Conservation (phyloP, 30 jellyfish, hydroid and myxozoan genomes). For the Clytia hemisphaerica region DNA sequence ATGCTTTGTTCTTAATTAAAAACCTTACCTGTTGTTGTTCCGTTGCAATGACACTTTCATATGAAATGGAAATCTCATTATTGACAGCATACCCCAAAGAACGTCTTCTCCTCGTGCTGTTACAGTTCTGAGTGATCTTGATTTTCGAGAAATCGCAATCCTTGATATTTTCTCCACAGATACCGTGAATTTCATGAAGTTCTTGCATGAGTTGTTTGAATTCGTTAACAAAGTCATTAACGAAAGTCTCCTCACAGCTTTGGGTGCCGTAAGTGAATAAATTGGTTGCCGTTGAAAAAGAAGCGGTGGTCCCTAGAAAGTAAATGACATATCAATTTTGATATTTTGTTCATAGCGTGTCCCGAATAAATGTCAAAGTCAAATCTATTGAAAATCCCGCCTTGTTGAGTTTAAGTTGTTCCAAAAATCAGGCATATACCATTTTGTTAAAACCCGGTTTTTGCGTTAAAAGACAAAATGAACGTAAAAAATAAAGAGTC, state of each 20-base stretch:
- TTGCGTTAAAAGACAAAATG: not conserved
- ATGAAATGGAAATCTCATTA: too few relatives aligned
- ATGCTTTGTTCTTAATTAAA: too few relatives aligned
- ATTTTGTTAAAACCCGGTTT: too few relatives aligned
- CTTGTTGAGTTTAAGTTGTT: not conserved
- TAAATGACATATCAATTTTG: not conserved
- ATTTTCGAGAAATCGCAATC: too few relatives aligned
- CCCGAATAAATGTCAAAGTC: not conserved
- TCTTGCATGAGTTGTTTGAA: slow-evolving; percentile 26
- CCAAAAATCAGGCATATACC: not conserved
- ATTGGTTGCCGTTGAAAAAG: slow-evolving; percentile 33
- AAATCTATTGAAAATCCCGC: not conserved
- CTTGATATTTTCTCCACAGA: slow-evolving; percentile 56
- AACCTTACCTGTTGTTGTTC: too few relatives aligned
- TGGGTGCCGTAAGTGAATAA: slow-evolving; percentile 41
- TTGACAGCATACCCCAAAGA: too few relatives aligned
- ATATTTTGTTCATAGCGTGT: not conserved
- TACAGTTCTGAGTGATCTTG: too few relatives aligned
- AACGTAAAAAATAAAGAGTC: not conserved
- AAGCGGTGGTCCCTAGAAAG: slow-evolving; percentile 23
- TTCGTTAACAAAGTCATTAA: slow-evolving; percentile 21
- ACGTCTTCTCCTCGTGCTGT: too few relatives aligned
- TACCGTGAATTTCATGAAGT: slow-evolving; percentile 41
- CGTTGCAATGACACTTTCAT: too few relatives aligned
- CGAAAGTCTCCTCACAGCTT: slow-evolving; percentile 48